Evolutionary conservation across 2,113 vertebrate species (phyloP), one percentile per base, ranked within the genome.

Genomic region (Chroicocephalus ridibundus): DNA sequence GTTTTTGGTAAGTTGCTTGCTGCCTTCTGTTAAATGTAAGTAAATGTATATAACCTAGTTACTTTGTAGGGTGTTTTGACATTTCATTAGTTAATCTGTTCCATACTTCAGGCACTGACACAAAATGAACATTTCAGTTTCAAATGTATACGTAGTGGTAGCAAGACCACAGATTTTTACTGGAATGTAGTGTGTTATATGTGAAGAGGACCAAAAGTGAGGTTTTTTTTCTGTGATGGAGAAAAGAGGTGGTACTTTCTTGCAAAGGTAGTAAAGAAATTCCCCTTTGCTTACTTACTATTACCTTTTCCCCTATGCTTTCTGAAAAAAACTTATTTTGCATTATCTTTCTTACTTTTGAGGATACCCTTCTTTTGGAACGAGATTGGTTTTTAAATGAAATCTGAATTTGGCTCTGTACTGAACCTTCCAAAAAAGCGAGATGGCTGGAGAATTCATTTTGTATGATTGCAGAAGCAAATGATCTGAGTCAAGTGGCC

Each of bases 401-500:
- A 69, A 82, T 64, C 62, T 32, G 74, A 85, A 36, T 89, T 88
- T 88, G 76, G 5, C 60, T 89, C 40, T 85, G 29, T 65, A 21
- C 26, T 44, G 62, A 88, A 51, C 51, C 17, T 80, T 66, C 75
- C 38, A 54, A 82, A 88, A 77, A 75, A n/a, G 32, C 49, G 74
- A 82, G 31, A 42, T 80, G 55, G 18, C 75, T 86, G 86, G 77
- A 94, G 57, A 93, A 94, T 85, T 95, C 75, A 80, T 91, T 97
- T 85, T 65, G 49, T 94, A 25, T 91, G 75, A 93, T 55, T 95
- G 93, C 78, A 89, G 83, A 74, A 93, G 78, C 64, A 95, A 95
- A 95, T 94, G 93, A 94, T 95, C 78, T 47, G 58, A 96, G 84
- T 95, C 89, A 77, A 96, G 93, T 91, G 84, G 81, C 82, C 89